Evolutionary conservation across 2,113 vertebrate genomes (phyloP), one percentile per base, ranked within the genome.

Genomic region (Ammodramus savannarum): DNA sequence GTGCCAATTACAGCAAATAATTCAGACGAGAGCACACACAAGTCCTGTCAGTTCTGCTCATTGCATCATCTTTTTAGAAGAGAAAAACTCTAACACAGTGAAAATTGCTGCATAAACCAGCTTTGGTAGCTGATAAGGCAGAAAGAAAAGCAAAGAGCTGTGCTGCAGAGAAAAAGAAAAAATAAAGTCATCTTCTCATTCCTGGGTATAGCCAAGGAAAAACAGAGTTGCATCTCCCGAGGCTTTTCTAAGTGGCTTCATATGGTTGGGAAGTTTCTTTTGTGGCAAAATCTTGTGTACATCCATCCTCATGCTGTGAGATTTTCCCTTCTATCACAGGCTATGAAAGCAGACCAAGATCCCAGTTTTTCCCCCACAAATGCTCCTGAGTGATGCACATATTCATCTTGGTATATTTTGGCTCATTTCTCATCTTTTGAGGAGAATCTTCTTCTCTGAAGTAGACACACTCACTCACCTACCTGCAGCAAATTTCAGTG

Each of bases 1-100:
- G 22, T 21, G 62, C 13, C 85, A 92, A 87, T 90, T 93, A 77
- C 69, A 93, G 87, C 9, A 65, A 85, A 89, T 94, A 91, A 93
- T 84, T 93, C 82, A 92, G 59, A 92, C 41, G 80, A 93, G n/a
- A 80, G 67, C 34, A 17, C 38, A 94, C 89, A 82, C 49, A 89
- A 87, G 65, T 89, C 48, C 62, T 81, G 86, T 78, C 94, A 67
- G 77, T 80, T 96, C 39, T 86, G 66, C 32, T 94, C 78, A 58
- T 32, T 89, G 91, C 63, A 71, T 87, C 91, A 65, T 84, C 76
- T 89, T 89, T 89, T 79, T 46, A 93, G 67, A 58, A 82, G 51
- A 44, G 36, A 13, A 78, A 93, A 93, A 79, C 48, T 79, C 51
- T 81, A 92, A 92, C 11, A 6, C 71, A 84, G 52, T 72, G 68